phyloP scores from a whole-genome alignment of 2,888 invertebrate species.

The Pilophorus perplexus region DNA sequence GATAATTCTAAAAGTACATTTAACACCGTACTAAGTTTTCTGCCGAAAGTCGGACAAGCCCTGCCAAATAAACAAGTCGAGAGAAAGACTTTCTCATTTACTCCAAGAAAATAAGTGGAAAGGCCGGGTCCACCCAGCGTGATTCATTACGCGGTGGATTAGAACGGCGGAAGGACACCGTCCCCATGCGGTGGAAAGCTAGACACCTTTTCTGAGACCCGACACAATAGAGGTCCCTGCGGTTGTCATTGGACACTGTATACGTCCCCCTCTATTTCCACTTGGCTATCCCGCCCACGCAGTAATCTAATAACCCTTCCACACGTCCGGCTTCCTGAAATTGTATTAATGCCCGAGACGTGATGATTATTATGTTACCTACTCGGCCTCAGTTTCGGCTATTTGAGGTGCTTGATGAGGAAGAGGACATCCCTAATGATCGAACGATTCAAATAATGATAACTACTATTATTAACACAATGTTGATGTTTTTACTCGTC shows the following conservation, averaged over 20 bases:
- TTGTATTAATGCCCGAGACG: constrained; percentile 4
- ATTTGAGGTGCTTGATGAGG: too few relatives aligned
- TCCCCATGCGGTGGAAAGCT: constrained; percentile 1
- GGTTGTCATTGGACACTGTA: constrained; percentile 21
- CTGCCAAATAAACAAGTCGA: constrained; percentile 1
- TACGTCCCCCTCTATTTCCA: background rate
- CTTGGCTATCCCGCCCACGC: background rate
- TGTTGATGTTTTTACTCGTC: too few relatives aligned
- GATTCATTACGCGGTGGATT: constrained; percentile 12
- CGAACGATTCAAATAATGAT: too few relatives aligned
- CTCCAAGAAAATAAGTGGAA: background rate
- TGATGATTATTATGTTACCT: too few relatives aligned
- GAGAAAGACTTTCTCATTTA: constrained; percentile 6
- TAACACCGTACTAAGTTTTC: too few relatives aligned
- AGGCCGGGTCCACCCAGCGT: constrained; percentile 1
- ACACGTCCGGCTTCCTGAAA: constrained; percentile 7
- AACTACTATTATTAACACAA: too few relatives aligned
- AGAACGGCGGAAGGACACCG: constrained; percentile 11
- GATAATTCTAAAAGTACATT: too few relatives aligned
- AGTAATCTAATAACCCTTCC: constrained; percentile 18
- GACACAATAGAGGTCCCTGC: constrained; percentile 10
- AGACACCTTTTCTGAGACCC: constrained; percentile 1
- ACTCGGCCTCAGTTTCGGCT: too few relatives aligned
- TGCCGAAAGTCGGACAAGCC: too few relatives aligned
- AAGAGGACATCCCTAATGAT: too few relatives aligned